Evolutionary conservation across 2,888 invertebrate genomes (phyloP).

Genomic region (Caenorhabditis zanzibari): DNA sequence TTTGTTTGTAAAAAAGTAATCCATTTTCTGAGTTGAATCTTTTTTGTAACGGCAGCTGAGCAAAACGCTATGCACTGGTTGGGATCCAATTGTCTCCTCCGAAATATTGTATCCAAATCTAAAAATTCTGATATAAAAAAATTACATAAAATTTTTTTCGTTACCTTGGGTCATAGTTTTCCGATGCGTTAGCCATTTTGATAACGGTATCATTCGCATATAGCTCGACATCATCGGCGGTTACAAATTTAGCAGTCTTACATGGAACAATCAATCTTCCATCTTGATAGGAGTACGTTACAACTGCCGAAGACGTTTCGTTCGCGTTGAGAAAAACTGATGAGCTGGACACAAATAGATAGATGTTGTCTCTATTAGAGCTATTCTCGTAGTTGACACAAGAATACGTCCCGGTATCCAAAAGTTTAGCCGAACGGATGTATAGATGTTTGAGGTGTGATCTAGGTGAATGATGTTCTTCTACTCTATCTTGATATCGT

Average conservation of each 20-base stretch:
- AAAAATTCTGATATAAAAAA: not conserved
- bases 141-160: not conserved
- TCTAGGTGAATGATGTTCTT: not conserved
- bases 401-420: not conserved
- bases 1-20: not conserved
- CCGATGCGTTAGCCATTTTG: not conserved
- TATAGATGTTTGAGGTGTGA: not conserved
- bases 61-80: not conserved
- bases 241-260: not conserved
- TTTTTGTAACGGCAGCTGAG: not conserved
- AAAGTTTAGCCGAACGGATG: not conserved
- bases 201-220: not conserved
- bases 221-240: not conserved
- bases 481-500: not conserved
- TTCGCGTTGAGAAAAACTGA: not conserved
- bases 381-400: not conserved
- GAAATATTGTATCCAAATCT: not conserved
- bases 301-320: not conserved
- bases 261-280: not conserved
- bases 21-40: not conserved
- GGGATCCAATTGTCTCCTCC: not conserved
- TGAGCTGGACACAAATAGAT: not conserved
- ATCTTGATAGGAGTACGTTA: not conserved
- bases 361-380: not conserved
- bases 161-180: not conserved